Percentiles rank a stretch among this genome's conserved stretches.
Conservation (phyloP, 1,140 invertebrate species). For the Magallana angulata region DNA sequence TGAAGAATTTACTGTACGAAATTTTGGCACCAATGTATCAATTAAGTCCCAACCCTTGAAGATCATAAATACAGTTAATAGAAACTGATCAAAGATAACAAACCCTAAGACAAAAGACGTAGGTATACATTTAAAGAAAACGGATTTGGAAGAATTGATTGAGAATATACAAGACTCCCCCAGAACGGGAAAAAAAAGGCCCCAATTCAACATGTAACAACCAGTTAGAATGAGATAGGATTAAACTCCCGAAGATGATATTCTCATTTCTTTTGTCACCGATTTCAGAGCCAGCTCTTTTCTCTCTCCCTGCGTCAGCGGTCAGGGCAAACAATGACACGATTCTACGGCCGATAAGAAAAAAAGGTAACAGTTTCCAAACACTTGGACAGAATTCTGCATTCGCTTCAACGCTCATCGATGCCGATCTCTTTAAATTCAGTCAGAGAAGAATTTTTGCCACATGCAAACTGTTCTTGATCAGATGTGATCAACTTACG, state of each 20-base stretch:
- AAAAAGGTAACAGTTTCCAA: conserved; percentile 33
- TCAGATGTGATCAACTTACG: conserved; percentile 29
- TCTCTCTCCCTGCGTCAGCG: neutral
- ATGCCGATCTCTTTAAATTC: conserved; percentile 14
- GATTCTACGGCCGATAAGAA: neutral
- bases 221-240: conserved; percentile 6
- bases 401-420: conserved; percentile 28
- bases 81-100: conserved; percentile 22
- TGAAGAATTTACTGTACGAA: conserved; percentile 24
- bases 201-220: neutral
- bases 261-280: conserved; percentile 28
- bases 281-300: conserved; percentile 18
- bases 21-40: conserved; percentile 31
- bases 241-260: neutral
- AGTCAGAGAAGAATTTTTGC: neutral
- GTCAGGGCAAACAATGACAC: neutral
- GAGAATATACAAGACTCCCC: conserved; percentile 22
- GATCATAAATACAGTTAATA: conserved; percentile 5
- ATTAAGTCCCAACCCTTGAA: conserved; percentile 15
- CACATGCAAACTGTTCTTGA: conserved; percentile 31
- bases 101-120: conserved; percentile 1
- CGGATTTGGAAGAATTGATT: neutral
- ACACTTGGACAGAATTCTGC: conserved; percentile 35
- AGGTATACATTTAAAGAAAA: conserved; percentile 4
- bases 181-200: too few relatives aligned